These are phyloP conservation scores for Neotoma lepida DNA, from an alignment of 2,113 vertebrate species.

Conservation along the genomic window DNA sequence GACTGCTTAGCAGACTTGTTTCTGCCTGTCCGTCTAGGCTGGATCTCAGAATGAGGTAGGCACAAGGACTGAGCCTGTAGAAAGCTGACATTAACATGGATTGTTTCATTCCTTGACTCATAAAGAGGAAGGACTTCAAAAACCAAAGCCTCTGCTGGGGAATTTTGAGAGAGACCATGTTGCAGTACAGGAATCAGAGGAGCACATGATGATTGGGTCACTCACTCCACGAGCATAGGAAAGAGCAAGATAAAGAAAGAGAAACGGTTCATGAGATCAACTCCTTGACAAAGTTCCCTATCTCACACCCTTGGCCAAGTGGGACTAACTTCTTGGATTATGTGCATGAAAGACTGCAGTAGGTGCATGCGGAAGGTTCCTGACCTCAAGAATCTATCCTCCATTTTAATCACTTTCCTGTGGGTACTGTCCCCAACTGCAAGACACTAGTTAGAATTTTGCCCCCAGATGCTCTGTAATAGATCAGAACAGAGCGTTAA, in stretches of 20 bases:
- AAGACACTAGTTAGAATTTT: neutral
- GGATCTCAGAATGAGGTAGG: neutral
- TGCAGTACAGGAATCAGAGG: neutral
- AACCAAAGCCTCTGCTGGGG: neutral
- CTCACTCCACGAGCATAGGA: neutral
- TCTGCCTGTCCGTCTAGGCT: neutral
- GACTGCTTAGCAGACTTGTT: neutral
- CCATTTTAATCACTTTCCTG: neutral
- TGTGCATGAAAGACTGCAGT: neutral
- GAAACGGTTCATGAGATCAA: neutral
- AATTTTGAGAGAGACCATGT: neutral
- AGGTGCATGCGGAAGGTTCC: neutral
- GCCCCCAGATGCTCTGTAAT: neutral
- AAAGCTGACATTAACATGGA: neutral
- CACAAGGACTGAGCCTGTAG: neutral
- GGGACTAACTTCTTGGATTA: neutral
- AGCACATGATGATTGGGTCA: neutral
- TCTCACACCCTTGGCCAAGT: neutral
- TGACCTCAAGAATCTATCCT: neutral
- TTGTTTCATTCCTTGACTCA: neutral
- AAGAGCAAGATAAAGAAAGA: neutral
- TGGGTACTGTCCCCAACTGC: neutral
- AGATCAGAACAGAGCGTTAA: neutral
- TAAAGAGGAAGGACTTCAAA: neutral
- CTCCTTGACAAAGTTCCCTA: neutral